phyloP scores from a whole-genome alignment of 2,113 vertebrate species.

The Micromys minutus region DNA sequence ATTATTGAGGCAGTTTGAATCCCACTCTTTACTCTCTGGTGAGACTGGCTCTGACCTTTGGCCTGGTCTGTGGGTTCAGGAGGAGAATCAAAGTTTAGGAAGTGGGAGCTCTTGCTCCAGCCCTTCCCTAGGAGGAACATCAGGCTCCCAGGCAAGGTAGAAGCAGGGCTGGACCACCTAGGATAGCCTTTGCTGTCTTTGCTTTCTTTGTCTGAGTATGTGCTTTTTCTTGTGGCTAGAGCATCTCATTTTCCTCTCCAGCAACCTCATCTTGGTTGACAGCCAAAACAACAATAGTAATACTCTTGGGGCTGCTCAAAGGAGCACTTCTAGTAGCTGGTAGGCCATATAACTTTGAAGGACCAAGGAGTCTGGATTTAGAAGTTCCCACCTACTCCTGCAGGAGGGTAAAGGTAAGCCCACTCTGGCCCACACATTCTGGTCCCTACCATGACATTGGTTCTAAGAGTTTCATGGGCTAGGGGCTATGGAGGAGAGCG shows the following conservation, averaged over 20 bases:
- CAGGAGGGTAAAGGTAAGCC: background rate
- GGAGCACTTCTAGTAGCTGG: background rate
- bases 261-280: too few species aligned
- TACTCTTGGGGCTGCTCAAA: background rate
- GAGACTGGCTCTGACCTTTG: background rate
- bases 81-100: background rate
- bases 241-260: background rate
- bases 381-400: background rate
- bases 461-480: background rate
- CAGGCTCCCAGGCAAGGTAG: too few species aligned
- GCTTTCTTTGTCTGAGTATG: background rate
- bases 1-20: background rate
- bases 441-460: too few species aligned
- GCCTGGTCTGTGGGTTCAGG: too few species aligned
- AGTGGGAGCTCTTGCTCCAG: too few species aligned
- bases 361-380: background rate
- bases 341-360: background rate
- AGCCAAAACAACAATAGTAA: too few species aligned
- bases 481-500: background rate
- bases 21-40: background rate
- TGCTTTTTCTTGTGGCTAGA: background rate
- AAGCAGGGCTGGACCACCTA: background rate
- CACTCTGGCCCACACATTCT: too few species aligned
- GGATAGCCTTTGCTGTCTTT: background rate
- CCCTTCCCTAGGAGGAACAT: background rate